Evolutionary conservation across 2,113 vertebrate genomes (phyloP), one percentile per base, ranked within the genome.

Genomic region (Lamprologus speciosus): DNA sequence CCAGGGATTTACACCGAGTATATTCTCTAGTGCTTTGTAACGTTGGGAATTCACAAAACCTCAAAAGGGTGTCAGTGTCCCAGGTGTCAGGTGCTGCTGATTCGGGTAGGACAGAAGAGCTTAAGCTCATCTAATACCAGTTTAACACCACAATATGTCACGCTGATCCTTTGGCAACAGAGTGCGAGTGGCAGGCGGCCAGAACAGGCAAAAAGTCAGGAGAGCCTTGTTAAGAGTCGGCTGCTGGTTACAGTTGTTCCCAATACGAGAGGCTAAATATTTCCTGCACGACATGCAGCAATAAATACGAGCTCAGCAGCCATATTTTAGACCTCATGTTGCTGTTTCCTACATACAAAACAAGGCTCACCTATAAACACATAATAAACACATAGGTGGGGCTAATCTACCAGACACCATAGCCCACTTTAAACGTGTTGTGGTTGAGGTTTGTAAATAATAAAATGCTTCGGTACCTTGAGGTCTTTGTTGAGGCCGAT

Each of bases 401-500:
- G 0, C 14, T 35, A 47, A 47, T 23, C 19, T 78, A 33, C 40
- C 3, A 4, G 53, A 58, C 11, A 50, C 7, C 0, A 83, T 21
- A 53, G 75, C 0, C 4, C 19, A 14, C n/a, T 33, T 7, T 23
- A 4, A 51, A 60, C n/a, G 0, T 50, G 26, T 31, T 17, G 70
- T 5, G 0, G 42, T 78, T 78, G 9, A 28, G 17, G 42, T 1
- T 50, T 51, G 42, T 31, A 28, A 78, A 78, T 31, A 78, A 8
- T n/a, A 11, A 78, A 78, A 23, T 3, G 6, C 28, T 26, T 31
- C 3, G 11, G 0, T 97, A 99, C 99, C 98, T 99, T 99, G 70
- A 99, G 97, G 94, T 99, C 99, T 91, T 99, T 99, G 96, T 99
- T 99, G 89, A 99, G 98, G 87, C 98, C 97, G 42, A 99, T 99